Evolutionary conservation across 2,797 vertebrate genomes (phyloP).

Genomic region (Xiphophorus birchmanni): DNA sequence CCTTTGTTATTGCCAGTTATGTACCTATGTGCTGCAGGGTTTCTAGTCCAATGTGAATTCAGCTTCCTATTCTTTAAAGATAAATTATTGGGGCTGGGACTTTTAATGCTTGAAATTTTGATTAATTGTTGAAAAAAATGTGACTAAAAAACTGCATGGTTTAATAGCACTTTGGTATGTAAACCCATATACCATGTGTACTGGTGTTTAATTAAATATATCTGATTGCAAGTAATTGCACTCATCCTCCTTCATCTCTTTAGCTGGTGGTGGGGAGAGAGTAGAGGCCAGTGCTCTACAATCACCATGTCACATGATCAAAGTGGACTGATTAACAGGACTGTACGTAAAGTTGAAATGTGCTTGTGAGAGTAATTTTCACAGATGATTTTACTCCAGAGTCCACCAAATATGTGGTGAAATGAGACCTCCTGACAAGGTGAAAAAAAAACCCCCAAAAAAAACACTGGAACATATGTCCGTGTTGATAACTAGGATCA

Average conservation of each 20-base stretch:
- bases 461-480: neutral
- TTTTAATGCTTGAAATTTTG: neutral
- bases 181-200: neutral
- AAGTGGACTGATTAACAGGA: neutral
- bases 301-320: neutral
- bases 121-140: neutral
- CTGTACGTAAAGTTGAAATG: neutral
- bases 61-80: neutral
- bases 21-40: neutral
- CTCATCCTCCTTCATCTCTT: neutral
- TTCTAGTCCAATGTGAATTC: neutral
- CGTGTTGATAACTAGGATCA: neutral
- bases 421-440: neutral
- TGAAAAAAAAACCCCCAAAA: neutral
- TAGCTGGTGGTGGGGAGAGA: neutral
- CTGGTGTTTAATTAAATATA: neutral
- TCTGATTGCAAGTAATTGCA: neutral
- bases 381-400: neutral
- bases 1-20: neutral
- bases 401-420: neutral
- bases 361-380: neutral
- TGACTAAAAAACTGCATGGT: neutral
- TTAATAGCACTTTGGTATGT: neutral
- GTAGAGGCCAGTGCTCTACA: neutral
- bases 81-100: neutral